Base-by-base conservation (phyloP, 2,113 vertebrate genomes). In the Gulo gulo region DNA sequence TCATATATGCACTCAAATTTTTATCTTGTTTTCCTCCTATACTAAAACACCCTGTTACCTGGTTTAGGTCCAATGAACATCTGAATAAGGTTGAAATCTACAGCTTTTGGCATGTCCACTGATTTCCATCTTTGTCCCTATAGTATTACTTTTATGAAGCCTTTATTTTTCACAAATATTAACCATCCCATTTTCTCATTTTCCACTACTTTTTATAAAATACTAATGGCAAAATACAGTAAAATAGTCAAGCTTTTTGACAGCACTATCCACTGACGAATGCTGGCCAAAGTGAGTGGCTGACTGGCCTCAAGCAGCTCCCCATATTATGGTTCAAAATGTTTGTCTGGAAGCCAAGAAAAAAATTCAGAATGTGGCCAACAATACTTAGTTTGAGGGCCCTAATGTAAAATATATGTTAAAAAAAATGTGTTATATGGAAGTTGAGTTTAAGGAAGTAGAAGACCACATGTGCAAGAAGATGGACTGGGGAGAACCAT, bases 171-270 rank as follows among this genome's bases (percentile, higher is more conserved):
- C 16, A 76, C 42, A 69, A 36, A 57, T 24, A 78, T 61, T 42
- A 93, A 57, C 74, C 23, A 87, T 82, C 90, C 24, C 34, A 65
- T 90, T 81, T 93, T 78, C 42, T 67, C n/a, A 84, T 83, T 89
- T 83, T 34, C 45, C 29, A 84, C 47, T 88, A 47, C 34, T 59
- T 97, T 88, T 61, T 79, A 55, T 89, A 81, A 96, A 88, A 84
- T 18, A 59, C 23, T 83, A 91, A 74, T 67, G 23, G 55, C 13
- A 78, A 61, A 52, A 65, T 80, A 42, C 18, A 88, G 29, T n/a
- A 80, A 81, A 95, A 82, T 1, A 26, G 45, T 69, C 29, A 80
- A 34, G 59, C 8, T 69, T 94, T 86, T 93, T 36, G 61, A 71
- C 15, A 93, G 21, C 45, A 71, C n/a, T 7, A 0, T 45, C 79